Evolutionary conservation across 2,888 invertebrate species (phyloP).

Genomic region (Bombylius discolor): DNA sequence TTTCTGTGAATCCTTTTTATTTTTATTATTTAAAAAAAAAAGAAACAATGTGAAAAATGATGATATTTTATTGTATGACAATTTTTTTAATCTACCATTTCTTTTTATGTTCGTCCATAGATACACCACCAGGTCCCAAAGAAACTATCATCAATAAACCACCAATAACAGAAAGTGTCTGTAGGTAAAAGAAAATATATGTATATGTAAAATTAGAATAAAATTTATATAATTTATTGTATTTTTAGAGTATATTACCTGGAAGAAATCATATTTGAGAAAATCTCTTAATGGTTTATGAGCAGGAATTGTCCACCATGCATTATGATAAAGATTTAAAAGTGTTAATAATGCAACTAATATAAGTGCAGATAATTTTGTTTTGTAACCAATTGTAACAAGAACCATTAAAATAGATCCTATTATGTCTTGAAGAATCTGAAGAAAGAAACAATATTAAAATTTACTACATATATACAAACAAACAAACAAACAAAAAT

Average conservation of each 20-base stretch:
- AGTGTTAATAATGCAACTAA: slow-evolving; percentile 77
- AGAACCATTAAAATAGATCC: slow-evolving; percentile 90
- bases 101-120: slow-evolving; percentile 99
- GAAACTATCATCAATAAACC: slow-evolving; percentile 97
- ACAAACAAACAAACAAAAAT: background rate
- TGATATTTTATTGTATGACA: no score
- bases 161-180: slow-evolving; percentile 97
- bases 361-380: slow-evolving; percentile 91
- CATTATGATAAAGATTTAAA: slow-evolving; percentile 94
- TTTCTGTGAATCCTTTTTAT: no score
- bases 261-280: slow-evolving; percentile 99
- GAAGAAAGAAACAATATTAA: slow-evolving; percentile 25
- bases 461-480: slow-evolving; percentile 3
- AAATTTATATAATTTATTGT: background rate
- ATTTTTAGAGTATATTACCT: slow-evolving; percentile 45
- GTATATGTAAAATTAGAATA: background rate
- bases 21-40: no score
- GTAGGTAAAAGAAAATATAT: slow-evolving; percentile 37
- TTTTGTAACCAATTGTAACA: slow-evolving; percentile 96
- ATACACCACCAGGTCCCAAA: slow-evolving; percentile 95
- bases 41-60: no score
- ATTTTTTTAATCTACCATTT: slow-evolving; percentile 44
- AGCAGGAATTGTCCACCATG: slow-evolving; percentile 94
- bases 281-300: slow-evolving; percentile 96
- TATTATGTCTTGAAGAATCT: slow-evolving; percentile 84